Evolutionary conservation across 2,797 vertebrate species (phyloP).

Genomic region (Podarcis siculus): DNA sequence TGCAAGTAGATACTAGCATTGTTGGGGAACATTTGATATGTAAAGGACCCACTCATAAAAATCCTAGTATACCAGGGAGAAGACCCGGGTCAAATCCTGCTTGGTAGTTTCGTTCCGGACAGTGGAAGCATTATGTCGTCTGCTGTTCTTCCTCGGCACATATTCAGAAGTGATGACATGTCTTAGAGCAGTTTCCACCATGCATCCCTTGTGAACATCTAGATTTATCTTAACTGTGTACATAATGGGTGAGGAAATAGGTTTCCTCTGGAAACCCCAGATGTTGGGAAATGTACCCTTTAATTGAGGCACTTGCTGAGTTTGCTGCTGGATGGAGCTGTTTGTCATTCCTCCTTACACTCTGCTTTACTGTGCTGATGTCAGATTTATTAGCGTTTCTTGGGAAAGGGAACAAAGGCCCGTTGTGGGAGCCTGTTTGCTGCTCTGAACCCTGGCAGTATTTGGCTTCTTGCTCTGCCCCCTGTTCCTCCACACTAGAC

Average conservation of each 20-base stretch:
- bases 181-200: background rate
- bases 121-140: background rate
- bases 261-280: constrained; percentile 18
- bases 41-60: background rate
- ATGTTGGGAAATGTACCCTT: background rate
- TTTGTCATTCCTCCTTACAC: background rate
- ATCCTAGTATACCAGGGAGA: too few species aligned
- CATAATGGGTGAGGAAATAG: constrained; percentile 1
- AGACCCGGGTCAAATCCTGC: background rate
- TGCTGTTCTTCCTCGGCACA: background rate
- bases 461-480: constrained; percentile 9
- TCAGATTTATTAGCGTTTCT: constrained; percentile 47
- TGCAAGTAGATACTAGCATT: background rate
- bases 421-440: constrained; percentile 28
- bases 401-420: constrained; percentile 38
- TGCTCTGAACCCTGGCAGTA: background rate
- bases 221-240: background rate
- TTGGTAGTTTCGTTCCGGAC: background rate
- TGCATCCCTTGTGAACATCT: background rate
- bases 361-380: constrained; percentile 35
- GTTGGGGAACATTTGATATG: background rate
- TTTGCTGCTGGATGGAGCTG: constrained; percentile 10
- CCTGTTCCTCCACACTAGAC: constrained; percentile 7
- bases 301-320: constrained; percentile 27
- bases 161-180: background rate